These are phyloP conservation scores for Cactoblastis cactorum DNA, from an alignment of 2,888 invertebrate genomes.

Conservation along the genomic window DNA sequence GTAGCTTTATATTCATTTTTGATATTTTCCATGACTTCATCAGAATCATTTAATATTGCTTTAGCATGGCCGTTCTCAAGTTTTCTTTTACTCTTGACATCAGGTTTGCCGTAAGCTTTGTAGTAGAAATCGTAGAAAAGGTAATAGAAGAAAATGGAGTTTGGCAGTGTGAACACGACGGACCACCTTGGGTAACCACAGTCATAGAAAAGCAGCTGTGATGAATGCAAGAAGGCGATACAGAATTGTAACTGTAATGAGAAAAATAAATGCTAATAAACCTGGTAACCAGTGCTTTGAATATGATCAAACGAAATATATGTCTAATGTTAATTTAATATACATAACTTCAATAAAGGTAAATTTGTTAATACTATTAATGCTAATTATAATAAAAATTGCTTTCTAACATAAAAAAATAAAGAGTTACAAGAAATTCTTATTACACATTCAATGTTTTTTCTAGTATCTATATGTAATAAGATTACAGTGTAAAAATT, in stretches of 20 bases:
- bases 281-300: too few relatives aligned
- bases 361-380: too few relatives aligned
- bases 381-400: too few relatives aligned
- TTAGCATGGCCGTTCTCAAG: constrained; percentile 36
- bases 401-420: too few relatives aligned
- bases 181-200: constrained; percentile 94
- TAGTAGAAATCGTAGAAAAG: constrained; percentile 95
- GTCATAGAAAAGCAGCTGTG: constrained; percentile 90
- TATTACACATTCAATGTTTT: too few relatives aligned
- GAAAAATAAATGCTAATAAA: neutral
- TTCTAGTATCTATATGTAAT: too few relatives aligned
- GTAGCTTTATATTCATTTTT: constrained; percentile 23
- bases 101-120: constrained; percentile 82
- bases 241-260: constrained; percentile 92
- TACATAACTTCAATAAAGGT: too few relatives aligned
- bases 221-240: constrained; percentile 90
- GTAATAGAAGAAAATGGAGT: constrained; percentile 95
- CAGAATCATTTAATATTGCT: constrained; percentile 29
- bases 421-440: too few relatives aligned
- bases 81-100: constrained; percentile 35
- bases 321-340: too few relatives aligned
- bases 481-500: too few relatives aligned
- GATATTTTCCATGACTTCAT: constrained; percentile 26
- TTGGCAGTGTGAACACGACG: constrained; percentile 90
- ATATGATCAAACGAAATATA: too few relatives aligned